Percentiles rank a stretch among this genome's conserved stretches.
phyloP scores from a whole-genome alignment of 1,140 invertebrate species.

The Psilanteris sp. region DNA sequence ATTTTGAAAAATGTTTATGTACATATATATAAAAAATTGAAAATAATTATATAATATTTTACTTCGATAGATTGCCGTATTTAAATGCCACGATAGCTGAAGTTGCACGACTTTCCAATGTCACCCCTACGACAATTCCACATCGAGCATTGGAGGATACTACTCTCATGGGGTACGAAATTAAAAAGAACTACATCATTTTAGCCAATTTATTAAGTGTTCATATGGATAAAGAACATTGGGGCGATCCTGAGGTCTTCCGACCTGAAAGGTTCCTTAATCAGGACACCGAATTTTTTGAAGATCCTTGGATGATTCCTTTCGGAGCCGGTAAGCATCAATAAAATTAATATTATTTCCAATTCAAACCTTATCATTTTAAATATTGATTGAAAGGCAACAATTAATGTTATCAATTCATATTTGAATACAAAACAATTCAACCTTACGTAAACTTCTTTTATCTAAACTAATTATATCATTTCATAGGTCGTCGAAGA shows the following conservation, averaged over 20 bases:
- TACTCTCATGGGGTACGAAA: slow-evolving; percentile 76
- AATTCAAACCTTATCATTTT: no score
- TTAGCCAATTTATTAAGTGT: slow-evolving; percentile 74
- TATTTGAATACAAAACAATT: slow-evolving; percentile 8
- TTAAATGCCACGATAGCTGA: slow-evolving; percentile 79
- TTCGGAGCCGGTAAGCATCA: slow-evolving; percentile 79
- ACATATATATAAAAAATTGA: not conserved
- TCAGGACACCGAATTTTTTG: slow-evolving; percentile 76
- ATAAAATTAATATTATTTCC: not conserved
- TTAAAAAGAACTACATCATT: slow-evolving; percentile 77
- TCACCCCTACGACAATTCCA: slow-evolving; percentile 77
- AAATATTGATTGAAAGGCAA: no score
- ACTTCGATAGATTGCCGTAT: slow-evolving; percentile 76
- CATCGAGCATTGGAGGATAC: slow-evolving; percentile 74
- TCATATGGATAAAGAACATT: slow-evolving; percentile 78
- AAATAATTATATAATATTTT: not conserved
- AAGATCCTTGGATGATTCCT: slow-evolving; percentile 78
- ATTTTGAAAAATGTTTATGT: no score
- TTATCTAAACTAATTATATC: no score
- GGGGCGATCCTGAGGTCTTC: slow-evolving; percentile 82
- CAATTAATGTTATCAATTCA: slow-evolving; percentile 38
- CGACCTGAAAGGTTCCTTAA: slow-evolving; percentile 82
- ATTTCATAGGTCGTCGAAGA: slow-evolving; percentile 73
- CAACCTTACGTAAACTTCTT: no score
- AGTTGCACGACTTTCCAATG: slow-evolving; percentile 76